These are phyloP conservation scores for Decapterus maruadsi DNA, from an alignment of 2,797 vertebrate genomes.

Conservation along the genomic window DNA sequence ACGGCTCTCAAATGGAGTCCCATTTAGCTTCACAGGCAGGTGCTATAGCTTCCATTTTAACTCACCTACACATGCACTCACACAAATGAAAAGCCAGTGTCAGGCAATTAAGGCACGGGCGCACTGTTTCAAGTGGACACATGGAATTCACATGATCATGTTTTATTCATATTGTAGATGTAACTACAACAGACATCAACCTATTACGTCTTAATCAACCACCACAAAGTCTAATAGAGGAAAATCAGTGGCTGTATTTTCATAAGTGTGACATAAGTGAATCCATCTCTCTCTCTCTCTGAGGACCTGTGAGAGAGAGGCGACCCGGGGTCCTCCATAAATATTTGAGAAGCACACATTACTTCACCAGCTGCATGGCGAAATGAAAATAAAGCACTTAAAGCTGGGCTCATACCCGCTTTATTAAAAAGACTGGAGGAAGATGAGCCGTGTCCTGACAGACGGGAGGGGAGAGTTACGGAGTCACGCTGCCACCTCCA, in stretches of 20 bases:
- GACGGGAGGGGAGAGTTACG: conserved; percentile 27
- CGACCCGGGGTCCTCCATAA: conserved; percentile 64
- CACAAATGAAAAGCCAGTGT: not conserved
- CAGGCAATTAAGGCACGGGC: not conserved
- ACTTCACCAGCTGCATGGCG: conserved; percentile 48
- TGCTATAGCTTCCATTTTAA: not conserved
- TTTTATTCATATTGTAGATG: conserved; percentile 8
- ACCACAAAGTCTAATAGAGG: conserved; percentile 11
- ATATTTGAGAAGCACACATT: conserved; percentile 76
- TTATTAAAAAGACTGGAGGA: conserved; percentile 73
- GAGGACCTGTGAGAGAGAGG: conserved; percentile 30
- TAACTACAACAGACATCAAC: not conserved
- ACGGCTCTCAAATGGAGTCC: conserved; percentile 8
- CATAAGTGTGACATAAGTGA: conserved; percentile 35
- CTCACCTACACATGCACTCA: not conserved
- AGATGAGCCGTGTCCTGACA: conserved; percentile 55
- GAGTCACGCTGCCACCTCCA: conserved; percentile 40
- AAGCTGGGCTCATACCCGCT: conserved; percentile 62
- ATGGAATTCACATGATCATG: not conserved
- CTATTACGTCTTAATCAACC: conserved; percentile 4
- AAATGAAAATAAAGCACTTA: conserved; percentile 79
- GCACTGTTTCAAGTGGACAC: not conserved
- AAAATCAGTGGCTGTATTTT: conserved; percentile 35
- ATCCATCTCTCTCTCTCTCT: conserved; percentile 37
- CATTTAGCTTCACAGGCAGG: not conserved